phyloP scores from a whole-genome alignment of 92 coral and sea anemone species.

The Zoanthus sociatus region DNA sequence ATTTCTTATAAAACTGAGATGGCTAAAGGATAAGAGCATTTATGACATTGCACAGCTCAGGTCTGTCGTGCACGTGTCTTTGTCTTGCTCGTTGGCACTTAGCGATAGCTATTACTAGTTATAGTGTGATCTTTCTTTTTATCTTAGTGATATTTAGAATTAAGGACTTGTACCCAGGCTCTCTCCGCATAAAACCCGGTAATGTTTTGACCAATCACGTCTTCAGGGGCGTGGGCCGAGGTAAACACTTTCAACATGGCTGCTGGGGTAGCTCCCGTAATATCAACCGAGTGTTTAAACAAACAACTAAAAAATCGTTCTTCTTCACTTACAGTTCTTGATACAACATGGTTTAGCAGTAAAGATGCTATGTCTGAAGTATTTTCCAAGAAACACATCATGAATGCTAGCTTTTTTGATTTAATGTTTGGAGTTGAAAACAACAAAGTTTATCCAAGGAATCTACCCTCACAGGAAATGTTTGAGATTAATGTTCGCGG shows the following conservation, averaged over 20 bases:
- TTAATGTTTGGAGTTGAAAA: constrained; percentile 68
- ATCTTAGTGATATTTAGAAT: no score
- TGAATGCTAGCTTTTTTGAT: constrained; percentile 68
- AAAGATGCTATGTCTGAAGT: constrained; percentile 67
- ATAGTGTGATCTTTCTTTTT: no score
- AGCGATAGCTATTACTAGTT: no score
- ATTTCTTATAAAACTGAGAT: no score
- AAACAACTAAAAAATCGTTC: constrained; percentile 19
- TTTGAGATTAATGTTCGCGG: constrained; percentile 80
- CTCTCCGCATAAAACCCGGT: no score
- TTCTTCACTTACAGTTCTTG: constrained; percentile 63
- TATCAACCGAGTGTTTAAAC: constrained; percentile 80
- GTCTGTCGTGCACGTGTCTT: no score
- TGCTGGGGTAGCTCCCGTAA: background rate
- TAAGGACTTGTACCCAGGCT: background rate
- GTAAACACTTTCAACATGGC: background rate
- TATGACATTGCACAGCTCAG: no score
- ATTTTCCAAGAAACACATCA: constrained; percentile 71
- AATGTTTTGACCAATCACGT: no score
- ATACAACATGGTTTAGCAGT: constrained; percentile 79
- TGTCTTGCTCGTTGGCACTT: no score
- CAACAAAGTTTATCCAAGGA: constrained; percentile 63
- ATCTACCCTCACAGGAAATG: constrained; percentile 65
- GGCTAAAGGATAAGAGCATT: no score
- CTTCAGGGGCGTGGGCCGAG: no score